phyloP scores from a whole-genome alignment of 2,113 vertebrate genomes.

The Mormoops blainvillei region DNA sequence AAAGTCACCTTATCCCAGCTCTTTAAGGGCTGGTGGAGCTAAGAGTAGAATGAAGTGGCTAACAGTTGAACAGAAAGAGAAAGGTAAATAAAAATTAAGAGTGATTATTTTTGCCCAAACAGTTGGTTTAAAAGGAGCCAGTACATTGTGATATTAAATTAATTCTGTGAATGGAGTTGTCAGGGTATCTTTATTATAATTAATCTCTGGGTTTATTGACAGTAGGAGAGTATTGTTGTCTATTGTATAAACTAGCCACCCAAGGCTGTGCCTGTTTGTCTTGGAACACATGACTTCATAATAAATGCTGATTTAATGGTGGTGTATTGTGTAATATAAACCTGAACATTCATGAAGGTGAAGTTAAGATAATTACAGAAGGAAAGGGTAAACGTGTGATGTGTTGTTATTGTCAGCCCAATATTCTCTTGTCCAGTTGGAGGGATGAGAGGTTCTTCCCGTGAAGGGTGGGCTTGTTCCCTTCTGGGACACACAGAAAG shows the following conservation, averaged over 20 bases:
- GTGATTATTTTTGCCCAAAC: neutral
- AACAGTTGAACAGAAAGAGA: neutral
- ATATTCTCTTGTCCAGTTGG: neutral
- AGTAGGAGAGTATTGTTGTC: neutral
- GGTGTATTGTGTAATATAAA: neutral
- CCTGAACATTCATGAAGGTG: neutral
- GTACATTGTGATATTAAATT: neutral
- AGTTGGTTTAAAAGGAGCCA: neutral
- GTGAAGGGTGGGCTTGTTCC: rapidly evolving
- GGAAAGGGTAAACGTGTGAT: neutral
- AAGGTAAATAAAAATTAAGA: neutral
- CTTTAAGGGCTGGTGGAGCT: neutral
- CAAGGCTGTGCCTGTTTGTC: neutral
- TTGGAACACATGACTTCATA: neutral
- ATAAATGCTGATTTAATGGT: neutral
- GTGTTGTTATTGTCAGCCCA: too few relatives aligned
- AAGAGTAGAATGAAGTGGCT: neutral
- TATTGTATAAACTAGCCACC: neutral
- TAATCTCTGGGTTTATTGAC: neutral
- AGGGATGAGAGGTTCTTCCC: neutral
- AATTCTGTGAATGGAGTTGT: neutral
- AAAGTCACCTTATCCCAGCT: neutral
- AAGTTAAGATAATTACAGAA: neutral
- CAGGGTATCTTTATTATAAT: neutral
- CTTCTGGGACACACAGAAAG: neutral